phyloP scores from a whole-genome alignment of 2,797 vertebrate species.

The Pseudochromis fuscus region DNA sequence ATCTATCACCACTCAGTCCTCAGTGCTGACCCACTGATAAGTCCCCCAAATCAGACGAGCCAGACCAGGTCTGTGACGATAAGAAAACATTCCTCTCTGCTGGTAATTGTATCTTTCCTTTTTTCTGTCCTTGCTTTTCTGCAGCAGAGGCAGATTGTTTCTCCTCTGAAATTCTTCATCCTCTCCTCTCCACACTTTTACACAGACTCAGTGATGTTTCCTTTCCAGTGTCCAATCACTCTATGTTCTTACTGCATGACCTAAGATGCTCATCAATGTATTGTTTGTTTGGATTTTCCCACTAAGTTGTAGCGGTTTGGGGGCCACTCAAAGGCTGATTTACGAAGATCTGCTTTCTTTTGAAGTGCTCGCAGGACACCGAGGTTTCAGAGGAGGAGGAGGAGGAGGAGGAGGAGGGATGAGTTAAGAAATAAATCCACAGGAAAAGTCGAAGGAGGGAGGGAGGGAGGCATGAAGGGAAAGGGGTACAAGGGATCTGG shows the following conservation, averaged over 20 bases:
- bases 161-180: slow-evolving; percentile 6
- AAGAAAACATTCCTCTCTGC: slow-evolving; percentile 74
- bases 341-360: slow-evolving; percentile 60
- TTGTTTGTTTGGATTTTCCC: slow-evolving; percentile 79
- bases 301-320: slow-evolving; percentile 48
- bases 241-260: slow-evolving; percentile 50
- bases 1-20: slow-evolving; percentile 69
- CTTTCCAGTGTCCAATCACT: slow-evolving; percentile 60
- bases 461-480: neutral
- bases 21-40: slow-evolving; percentile 72
- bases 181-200: slow-evolving; percentile 32
- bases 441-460: slow-evolving; percentile 29
- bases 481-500: neutral
- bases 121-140: slow-evolving; percentile 17
- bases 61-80: slow-evolving; percentile 70
- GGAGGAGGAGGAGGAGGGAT: slow-evolving; percentile 58
- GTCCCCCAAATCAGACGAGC: slow-evolving; percentile 56
- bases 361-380: slow-evolving; percentile 47
- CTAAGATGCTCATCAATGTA: slow-evolving; percentile 57
- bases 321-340: slow-evolving; percentile 50
- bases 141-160: slow-evolving; percentile 10
- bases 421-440: slow-evolving; percentile 56
- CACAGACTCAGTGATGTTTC: slow-evolving; percentile 55
- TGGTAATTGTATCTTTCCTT: slow-evolving; percentile 40
- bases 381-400: slow-evolving; percentile 62